A percentile compares a stretch with the other conserved stretches of the same genome.
These are phyloP conservation scores for Arctopsyche grandis DNA, from an alignment of 1,140 invertebrate genomes.

Conservation along the genomic window DNA sequence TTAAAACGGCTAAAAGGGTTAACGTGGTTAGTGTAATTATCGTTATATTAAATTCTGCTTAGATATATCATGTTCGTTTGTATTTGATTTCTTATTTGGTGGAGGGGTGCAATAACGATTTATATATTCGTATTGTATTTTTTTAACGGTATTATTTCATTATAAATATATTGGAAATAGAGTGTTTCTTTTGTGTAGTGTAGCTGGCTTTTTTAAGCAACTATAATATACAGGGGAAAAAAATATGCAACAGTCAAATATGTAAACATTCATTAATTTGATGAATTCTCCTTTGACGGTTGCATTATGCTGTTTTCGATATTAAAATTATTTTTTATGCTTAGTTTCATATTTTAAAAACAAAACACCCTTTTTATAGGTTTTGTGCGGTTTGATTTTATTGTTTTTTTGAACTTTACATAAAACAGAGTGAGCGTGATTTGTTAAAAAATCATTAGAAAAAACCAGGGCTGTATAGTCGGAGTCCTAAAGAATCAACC, in stretches of 20 bases:
- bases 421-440: conserved; percentile 27
- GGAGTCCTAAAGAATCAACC: too few relatives aligned
- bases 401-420: conserved; percentile 2
- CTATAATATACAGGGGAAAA: conserved; percentile 6
- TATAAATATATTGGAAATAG: conserved; percentile 44
- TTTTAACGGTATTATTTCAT: conserved; percentile 45
- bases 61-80: not conserved
- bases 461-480: not conserved
- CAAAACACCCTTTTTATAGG: not conserved
- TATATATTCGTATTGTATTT: conserved; percentile 45
- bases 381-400: conserved; percentile 34
- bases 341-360: not conserved
- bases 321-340: conserved; percentile 1
- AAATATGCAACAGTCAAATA: conserved; percentile 31
- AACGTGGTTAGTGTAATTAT: too few relatives aligned
- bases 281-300: not conserved
- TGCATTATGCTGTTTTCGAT: not conserved
- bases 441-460: conserved; percentile 2
- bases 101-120: conserved; percentile 49
- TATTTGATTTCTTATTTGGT: conserved; percentile 43
- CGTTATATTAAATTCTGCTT: not conserved
- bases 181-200: conserved; percentile 53
- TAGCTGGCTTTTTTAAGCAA: conserved; percentile 47
- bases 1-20: too few relatives aligned
- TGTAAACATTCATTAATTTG: not conserved